Percentiles rank a stretch among this genome's conserved stretches.
Evolutionary conservation across 2,888 invertebrate species (phyloP).

Genomic region (Agrochola litura): DNA sequence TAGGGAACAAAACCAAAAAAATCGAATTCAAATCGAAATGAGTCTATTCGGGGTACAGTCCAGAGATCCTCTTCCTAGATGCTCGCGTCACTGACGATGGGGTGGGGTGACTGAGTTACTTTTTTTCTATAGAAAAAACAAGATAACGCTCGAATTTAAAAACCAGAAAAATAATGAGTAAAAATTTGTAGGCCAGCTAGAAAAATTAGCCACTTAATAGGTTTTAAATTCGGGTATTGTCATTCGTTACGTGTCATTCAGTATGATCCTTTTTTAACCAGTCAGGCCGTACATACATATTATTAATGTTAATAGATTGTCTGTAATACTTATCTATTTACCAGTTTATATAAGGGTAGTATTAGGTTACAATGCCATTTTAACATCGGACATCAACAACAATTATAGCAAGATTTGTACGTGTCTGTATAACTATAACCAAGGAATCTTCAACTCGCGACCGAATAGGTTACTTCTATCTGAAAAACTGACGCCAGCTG

Average conservation of each 20-base stretch:
- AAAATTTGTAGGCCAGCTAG: too few species aligned
- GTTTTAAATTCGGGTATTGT: neutral
- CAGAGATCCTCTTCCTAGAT: too few species aligned
- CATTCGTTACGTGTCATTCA: neutral
- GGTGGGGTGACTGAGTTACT: too few species aligned
- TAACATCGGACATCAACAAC: neutral
- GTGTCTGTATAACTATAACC: neutral
- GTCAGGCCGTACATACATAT: neutral
- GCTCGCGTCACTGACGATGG: too few species aligned
- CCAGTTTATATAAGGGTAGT: neutral
- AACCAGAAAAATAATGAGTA: too few species aligned
- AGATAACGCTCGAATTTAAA: too few species aligned
- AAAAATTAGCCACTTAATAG: too few species aligned
- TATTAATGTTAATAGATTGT: conserved; percentile 1
- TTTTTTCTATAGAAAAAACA: too few species aligned
- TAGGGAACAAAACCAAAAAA: too few species aligned
- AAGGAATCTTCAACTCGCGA: neutral
- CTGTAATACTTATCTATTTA: neutral
- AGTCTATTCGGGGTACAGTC: too few species aligned
- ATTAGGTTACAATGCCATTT: neutral
- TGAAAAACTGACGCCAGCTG: too few species aligned
- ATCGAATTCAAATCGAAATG: too few species aligned
- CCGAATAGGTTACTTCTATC: neutral
- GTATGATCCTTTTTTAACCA: neutral
- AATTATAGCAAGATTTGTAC: neutral